Evolutionary conservation across 2,797 vertebrate species (phyloP).

Genomic region (Benthosema pterotum): DNA sequence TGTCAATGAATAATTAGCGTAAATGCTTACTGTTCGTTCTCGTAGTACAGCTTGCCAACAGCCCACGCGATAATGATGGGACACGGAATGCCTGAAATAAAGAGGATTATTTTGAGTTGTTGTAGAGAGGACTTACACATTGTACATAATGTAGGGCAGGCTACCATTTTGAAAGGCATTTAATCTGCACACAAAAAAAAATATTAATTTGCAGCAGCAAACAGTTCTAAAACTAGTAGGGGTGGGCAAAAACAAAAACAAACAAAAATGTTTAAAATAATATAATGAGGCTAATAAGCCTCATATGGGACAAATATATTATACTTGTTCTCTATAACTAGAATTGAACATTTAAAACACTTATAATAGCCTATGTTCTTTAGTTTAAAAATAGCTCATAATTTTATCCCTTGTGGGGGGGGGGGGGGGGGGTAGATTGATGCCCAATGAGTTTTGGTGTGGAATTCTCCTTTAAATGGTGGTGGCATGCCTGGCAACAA

Average conservation of each 20-base stretch:
- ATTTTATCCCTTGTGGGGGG: too few relatives aligned
- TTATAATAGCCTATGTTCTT: too few relatives aligned
- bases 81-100: slow-evolving; percentile 88
- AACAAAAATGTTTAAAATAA: too few relatives aligned
- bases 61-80: slow-evolving; percentile 96
- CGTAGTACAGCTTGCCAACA: slow-evolving; percentile 91
- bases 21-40: slow-evolving; percentile 94
- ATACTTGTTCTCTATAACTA: too few relatives aligned
- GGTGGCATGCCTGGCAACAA: too few relatives aligned
- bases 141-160: neutral
- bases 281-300: too few relatives aligned
- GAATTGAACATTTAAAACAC: too few relatives aligned
- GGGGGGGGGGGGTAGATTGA: too few relatives aligned
- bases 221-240: neutral
- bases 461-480: too few relatives aligned
- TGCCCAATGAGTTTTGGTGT: too few relatives aligned
- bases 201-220: neutral
- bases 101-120: neutral
- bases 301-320: too few relatives aligned
- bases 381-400: too few relatives aligned
- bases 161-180: neutral
- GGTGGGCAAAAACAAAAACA: neutral
- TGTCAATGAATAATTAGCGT: neutral
- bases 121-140: neutral
- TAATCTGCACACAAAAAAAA: neutral